phyloP scores from a whole-genome alignment of 2,113 vertebrate species.

The Myanophis thanlyinensis region DNA sequence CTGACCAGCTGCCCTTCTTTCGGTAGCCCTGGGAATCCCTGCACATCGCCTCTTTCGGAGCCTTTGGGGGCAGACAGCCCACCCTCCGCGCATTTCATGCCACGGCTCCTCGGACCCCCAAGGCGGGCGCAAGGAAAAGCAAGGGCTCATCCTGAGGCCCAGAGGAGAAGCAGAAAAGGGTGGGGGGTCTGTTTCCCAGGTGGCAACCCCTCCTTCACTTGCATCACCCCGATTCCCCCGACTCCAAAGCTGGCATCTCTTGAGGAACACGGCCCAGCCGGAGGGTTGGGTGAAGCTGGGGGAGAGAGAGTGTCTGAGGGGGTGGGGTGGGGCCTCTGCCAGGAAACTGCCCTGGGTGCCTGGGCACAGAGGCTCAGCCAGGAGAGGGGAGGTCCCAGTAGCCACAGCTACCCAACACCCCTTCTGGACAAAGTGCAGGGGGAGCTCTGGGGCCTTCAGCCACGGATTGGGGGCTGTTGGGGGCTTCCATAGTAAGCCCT shows the following conservation, averaged over 20 bases:
- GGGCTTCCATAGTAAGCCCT: not conserved
- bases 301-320: no score
- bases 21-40: not conserved
- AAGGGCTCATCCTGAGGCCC: fast-evolving
- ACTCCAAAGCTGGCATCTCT: not conserved
- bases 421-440: not conserved
- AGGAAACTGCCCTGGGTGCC: not conserved
- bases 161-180: no score
- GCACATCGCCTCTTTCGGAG: not conserved
- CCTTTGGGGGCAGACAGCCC: not conserved
- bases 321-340: no score
- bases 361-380: not conserved
- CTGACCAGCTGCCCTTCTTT: not conserved
- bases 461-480: not conserved
- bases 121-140: not conserved
- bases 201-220: not conserved
- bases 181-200: no score
- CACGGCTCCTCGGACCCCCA: not conserved
- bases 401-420: not conserved
- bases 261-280: not conserved
- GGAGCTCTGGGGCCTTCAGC: not conserved
- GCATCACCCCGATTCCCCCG: not conserved
- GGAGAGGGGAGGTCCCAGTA: not conserved
- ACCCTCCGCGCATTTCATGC: not conserved
- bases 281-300: not conserved